Evolutionary conservation across 2,888 invertebrate genomes (phyloP).

Genomic region (Pemphredon lugubris): DNA sequence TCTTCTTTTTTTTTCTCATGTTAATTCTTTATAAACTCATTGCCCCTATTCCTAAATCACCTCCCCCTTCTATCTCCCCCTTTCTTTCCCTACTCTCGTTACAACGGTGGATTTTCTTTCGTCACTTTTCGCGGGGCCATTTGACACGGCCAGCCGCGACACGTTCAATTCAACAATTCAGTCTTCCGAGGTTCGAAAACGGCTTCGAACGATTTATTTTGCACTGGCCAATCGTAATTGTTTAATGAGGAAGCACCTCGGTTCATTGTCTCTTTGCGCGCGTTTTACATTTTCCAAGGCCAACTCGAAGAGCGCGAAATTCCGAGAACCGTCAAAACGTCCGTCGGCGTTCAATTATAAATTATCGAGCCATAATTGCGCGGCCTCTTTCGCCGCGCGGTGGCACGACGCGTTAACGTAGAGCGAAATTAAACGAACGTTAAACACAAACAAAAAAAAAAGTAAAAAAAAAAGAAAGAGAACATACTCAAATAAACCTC

Average conservation of each 20-base stretch:
- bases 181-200: constrained; percentile 65
- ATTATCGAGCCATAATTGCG: constrained; percentile 29
- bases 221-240: constrained; percentile 58
- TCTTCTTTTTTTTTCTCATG: neutral
- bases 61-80: neutral
- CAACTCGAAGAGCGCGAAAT: constrained; percentile 52
- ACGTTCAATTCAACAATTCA: constrained; percentile 65
- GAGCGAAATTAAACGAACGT: constrained; percentile 66
- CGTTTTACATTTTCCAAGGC: constrained; percentile 40
- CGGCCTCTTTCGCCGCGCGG: constrained; percentile 26
- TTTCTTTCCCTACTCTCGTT: neutral
- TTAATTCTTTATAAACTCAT: neutral
- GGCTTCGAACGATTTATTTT: constrained; percentile 51
- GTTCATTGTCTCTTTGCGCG: constrained; percentile 34
- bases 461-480: constrained; percentile 60
- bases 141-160: constrained; percentile 44
- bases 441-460: constrained; percentile 62
- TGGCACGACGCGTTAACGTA: constrained; percentile 42
- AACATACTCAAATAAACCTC: constrained; percentile 77
- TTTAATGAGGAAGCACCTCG: constrained; percentile 60
- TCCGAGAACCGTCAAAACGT: constrained; percentile 38
- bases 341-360: constrained; percentile 43
- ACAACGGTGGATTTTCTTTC: neutral
- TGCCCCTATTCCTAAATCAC: too few relatives aligned
- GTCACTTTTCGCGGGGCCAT: constrained; percentile 10